These are phyloP conservation scores for Lepidonotus clava DNA, from an alignment of 2,888 invertebrate species.

Conservation along the genomic window DNA sequence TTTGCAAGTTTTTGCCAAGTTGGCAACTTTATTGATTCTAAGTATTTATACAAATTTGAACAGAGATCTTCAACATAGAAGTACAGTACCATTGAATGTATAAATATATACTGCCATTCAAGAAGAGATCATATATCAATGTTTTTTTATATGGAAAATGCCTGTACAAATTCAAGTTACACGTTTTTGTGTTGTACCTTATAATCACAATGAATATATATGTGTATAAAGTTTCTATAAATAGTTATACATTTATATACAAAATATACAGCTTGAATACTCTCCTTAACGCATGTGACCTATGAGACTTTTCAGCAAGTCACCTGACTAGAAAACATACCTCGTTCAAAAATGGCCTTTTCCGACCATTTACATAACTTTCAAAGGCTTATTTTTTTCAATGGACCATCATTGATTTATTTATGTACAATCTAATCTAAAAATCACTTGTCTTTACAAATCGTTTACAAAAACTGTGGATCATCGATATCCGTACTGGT, in stretches of 20 bases:
- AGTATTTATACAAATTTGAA: neutral
- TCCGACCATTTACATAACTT: neutral
- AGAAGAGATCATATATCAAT: neutral
- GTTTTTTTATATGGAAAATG: neutral
- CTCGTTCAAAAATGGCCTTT: neutral
- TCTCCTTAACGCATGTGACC: neutral
- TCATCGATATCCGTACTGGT: neutral
- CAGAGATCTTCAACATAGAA: neutral
- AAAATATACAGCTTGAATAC: conserved; percentile 24
- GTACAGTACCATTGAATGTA: neutral
- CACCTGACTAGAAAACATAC: conserved; percentile 30
- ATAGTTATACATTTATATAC: neutral
- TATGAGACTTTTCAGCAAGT: neutral
- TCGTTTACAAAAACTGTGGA: neutral
- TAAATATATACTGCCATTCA: neutral
- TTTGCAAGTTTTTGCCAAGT: too few relatives aligned
- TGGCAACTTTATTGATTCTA: too few relatives aligned
- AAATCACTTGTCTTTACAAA: neutral
- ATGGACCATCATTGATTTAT: neutral
- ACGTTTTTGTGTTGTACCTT: neutral
- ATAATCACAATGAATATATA: neutral
- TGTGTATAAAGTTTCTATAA: neutral
- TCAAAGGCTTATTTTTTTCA: neutral
- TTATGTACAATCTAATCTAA: neutral
- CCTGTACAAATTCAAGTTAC: neutral